Evolutionary conservation across 2,113 vertebrate genomes (phyloP), one percentile per base, ranked within the genome.

Genomic region (Lagenorhynchus albirostris): DNA sequence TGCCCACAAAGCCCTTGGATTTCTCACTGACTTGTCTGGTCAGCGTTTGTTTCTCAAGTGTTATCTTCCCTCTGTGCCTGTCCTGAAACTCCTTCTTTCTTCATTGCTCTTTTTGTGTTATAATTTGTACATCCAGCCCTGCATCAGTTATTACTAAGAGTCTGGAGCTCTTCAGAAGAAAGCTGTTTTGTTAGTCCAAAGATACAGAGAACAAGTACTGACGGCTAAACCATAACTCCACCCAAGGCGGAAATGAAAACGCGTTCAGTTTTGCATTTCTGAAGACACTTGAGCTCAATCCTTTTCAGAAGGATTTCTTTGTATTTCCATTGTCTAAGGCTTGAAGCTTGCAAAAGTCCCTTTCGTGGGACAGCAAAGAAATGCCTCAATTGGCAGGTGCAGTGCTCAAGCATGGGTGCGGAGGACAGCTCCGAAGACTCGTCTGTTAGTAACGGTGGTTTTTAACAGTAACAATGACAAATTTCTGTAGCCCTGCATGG

Each of bases 271-370:
- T 81, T 93, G 81, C 44, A 68, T 73, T 91, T 92, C 62, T 79
- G 68, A 82, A 96, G 82, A 70, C 6, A 67, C n/a, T 3, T 41
- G 20, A 93, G 26, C 62, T 90, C 41, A 33, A 14, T 79, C 6
- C 38, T 41, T 55, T 85, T 84, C 67, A 31, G 10, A 55, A 86
- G 44, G 55, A 47, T 70, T 89, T 73, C 53, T 96, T 88, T 91
- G 65, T 62, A 92, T 73, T 97, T 93, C 71, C 74, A 60, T 62
- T 23, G 38, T 41, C 60, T 29, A 44, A 85, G 67, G 53, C 53
- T 81, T 79, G 25, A 70, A 82, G 70, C 11, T 33, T 33, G 44
- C 60, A 79, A 79, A 26, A 62, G 13, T 85, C 53, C 33, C 12
- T 67, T 91, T 71, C 62, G 5, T 36, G n/a, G 70, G n/a, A 50